These are phyloP conservation scores for Lepeophtheirus salmonis DNA, from an alignment of 1,140 invertebrate genomes.

Conservation along the genomic window DNA sequence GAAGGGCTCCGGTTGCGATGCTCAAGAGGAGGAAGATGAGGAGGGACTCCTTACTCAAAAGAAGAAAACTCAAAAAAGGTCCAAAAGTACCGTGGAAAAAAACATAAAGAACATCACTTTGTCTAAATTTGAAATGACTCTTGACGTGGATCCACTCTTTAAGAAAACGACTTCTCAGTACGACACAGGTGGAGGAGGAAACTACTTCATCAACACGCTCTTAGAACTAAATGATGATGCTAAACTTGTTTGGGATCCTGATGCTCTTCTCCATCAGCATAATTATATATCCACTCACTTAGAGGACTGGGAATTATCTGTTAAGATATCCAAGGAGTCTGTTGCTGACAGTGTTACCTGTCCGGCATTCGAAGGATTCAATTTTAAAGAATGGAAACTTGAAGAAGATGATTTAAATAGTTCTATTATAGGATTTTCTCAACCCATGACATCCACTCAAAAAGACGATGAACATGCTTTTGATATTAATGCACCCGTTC, in stretches of 20 bases:
- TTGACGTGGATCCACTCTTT: constrained; percentile 31
- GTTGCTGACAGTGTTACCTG: constrained; percentile 20
- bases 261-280: neutral
- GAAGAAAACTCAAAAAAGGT: constrained; percentile 18
- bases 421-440: neutral
- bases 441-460: neutral
- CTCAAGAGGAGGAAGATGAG: constrained; percentile 23
- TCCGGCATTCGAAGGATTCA: constrained; percentile 21
- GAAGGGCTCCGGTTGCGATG: constrained; percentile 23
- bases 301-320: neutral
- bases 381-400: constrained; percentile 22
- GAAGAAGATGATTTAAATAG: constrained; percentile 19
- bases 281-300: too few relatives aligned
- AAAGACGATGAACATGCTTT: constrained; percentile 26
- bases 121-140: constrained; percentile 29
- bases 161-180: constrained; percentile 30
- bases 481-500: constrained; percentile 29
- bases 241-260: constrained; percentile 25
- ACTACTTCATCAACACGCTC: constrained; percentile 28
- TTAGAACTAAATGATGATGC: constrained; percentile 8
- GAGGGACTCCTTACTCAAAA: constrained; percentile 24
- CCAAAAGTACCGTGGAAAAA: constrained; percentile 27
- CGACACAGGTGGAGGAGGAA: constrained; percentile 30
- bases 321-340: neutral
- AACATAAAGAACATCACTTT: constrained; percentile 30